Percentiles rank a stretch among this genome's conserved stretches.
phyloP scores from a whole-genome alignment of 2,797 vertebrate genomes.

The Microcaecilia unicolor region DNA sequence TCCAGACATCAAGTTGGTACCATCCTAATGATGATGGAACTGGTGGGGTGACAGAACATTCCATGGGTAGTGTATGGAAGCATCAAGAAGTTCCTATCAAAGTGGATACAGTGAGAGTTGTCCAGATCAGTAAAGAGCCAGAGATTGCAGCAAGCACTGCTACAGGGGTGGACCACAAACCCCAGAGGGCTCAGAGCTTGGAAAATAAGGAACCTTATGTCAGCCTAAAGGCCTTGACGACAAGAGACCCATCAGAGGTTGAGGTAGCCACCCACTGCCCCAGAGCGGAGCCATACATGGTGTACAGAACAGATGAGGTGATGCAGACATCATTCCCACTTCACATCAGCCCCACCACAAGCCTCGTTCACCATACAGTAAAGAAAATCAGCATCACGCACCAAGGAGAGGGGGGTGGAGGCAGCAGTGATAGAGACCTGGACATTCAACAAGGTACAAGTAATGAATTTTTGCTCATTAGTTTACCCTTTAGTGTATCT shows the following conservation, averaged over 20 bases:
- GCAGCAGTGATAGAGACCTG: constrained; percentile 23
- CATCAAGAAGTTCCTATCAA: background rate
- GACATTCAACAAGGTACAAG: background rate
- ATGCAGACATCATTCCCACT: constrained; percentile 31
- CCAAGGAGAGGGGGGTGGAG: constrained; percentile 22
- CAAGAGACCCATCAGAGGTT: background rate
- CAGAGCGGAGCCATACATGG: background rate
- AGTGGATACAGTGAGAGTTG: constrained; percentile 26
- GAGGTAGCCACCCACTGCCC: background rate
- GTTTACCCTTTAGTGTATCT: no score
- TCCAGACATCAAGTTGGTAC: constrained; percentile 31
- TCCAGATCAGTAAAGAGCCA: constrained; percentile 32
- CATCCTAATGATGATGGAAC: constrained; percentile 54
- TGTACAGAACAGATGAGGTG: constrained; percentile 33
- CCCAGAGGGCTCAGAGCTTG: constrained; percentile 31
- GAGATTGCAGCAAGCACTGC: constrained; percentile 34
- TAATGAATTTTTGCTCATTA: no score
- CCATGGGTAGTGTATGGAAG: constrained; percentile 26
- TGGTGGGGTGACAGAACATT: constrained; percentile 66
- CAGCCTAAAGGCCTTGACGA: constrained; percentile 12
- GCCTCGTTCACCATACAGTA: constrained; percentile 27
- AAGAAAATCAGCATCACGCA: constrained; percentile 47
- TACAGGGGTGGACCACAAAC: constrained; percentile 3
- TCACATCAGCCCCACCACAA: background rate
- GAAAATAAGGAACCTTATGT: constrained; percentile 15